Percentiles rank a stretch among this genome's conserved stretches.
These are phyloP conservation scores for Hephaestus fuliginosus DNA, from an alignment of 2,797 vertebrate genomes.

Conservation along the genomic window DNA sequence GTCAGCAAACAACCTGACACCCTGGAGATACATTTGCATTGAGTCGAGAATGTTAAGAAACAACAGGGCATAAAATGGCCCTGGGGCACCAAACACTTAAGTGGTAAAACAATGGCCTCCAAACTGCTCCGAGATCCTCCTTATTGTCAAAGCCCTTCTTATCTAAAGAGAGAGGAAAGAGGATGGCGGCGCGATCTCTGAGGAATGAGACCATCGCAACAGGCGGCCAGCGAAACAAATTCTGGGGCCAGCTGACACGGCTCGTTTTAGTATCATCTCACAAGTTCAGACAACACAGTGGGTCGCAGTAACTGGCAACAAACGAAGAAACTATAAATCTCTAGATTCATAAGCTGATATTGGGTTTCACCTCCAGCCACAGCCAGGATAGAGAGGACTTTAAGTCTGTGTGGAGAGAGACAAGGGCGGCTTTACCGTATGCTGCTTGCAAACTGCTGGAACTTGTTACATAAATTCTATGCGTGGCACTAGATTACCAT, in stretches of 20 bases:
- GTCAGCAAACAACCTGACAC: conserved; percentile 85
- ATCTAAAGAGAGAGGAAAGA: conserved; percentile 49
- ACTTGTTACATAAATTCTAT: conserved; percentile 51
- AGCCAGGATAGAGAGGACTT: conserved; percentile 21
- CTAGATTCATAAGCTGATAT: conserved; percentile 37
- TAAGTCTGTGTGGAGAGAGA: conserved; percentile 20
- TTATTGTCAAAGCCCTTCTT: conserved; percentile 66
- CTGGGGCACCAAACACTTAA: conserved; percentile 69
- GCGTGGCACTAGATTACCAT: conserved; percentile 62
- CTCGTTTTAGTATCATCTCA: conserved; percentile 70
- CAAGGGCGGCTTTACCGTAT: conserved; percentile 36
- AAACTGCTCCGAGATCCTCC: conserved; percentile 72
- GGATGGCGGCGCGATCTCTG: conserved; percentile 48
- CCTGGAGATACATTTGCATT: conserved; percentile 83
- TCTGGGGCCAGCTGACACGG: conserved; percentile 58
- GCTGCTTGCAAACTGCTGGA: conserved; percentile 52
- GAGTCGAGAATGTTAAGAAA: conserved; percentile 81
- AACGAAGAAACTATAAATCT: conserved; percentile 63
- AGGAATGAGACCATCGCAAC: conserved; percentile 55
- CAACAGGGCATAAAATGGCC: conserved; percentile 66
- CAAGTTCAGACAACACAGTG: conserved; percentile 63
- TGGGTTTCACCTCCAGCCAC: conserved; percentile 54
- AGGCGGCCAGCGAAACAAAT: conserved; percentile 57
- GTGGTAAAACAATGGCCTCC: conserved; percentile 73
- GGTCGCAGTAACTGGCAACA: conserved; percentile 40